Percentiles rank a stretch among this genome's conserved stretches.
Evolutionary conservation across 2,113 vertebrate genomes (phyloP).

Genomic region (Dissostichus mawsoni): DNA sequence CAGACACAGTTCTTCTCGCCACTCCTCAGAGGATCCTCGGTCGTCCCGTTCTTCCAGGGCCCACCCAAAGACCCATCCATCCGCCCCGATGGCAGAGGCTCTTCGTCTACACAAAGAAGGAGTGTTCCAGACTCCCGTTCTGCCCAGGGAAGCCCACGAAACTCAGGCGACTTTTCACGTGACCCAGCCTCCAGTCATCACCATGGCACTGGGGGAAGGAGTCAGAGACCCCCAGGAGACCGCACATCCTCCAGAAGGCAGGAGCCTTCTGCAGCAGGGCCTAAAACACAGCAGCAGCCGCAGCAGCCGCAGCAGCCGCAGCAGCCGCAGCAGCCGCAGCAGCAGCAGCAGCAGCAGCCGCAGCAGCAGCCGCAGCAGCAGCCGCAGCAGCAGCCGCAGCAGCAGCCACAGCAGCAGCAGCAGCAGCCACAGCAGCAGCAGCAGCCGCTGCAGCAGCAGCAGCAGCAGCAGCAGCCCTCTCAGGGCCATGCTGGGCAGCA

Average conservation of each 20-base stretch:
- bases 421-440: conserved; percentile 65
- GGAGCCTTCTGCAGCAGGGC: conserved; percentile 74
- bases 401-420: conserved; percentile 60
- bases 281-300: conserved; percentile 78
- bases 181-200: conserved; percentile 85
- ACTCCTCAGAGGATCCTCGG: conserved; percentile 89
- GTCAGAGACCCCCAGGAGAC: conserved; percentile 84
- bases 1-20: conserved; percentile 90
- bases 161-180: conserved; percentile 89
- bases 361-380: conserved; percentile 79
- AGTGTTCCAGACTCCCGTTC: conserved; percentile 82
- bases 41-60: conserved; percentile 89
- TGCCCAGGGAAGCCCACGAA: conserved; percentile 84
- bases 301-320: conserved; percentile 67
- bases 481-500: conserved; percentile 73
- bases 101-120: conserved; percentile 87
- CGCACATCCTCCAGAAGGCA: conserved; percentile 80
- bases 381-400: conserved; percentile 53
- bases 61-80: conserved; percentile 88
- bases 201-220: conserved; percentile 86
- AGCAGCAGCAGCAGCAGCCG: conserved; percentile 36
- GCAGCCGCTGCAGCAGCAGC: conserved; percentile 77
- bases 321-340: conserved; percentile 81
- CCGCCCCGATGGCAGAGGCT: conserved; percentile 87
- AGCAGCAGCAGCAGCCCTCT: conserved; percentile 56